Evolutionary conservation across 2,888 invertebrate species (phyloP).

Genomic region (Habroteleia sp.): DNA sequence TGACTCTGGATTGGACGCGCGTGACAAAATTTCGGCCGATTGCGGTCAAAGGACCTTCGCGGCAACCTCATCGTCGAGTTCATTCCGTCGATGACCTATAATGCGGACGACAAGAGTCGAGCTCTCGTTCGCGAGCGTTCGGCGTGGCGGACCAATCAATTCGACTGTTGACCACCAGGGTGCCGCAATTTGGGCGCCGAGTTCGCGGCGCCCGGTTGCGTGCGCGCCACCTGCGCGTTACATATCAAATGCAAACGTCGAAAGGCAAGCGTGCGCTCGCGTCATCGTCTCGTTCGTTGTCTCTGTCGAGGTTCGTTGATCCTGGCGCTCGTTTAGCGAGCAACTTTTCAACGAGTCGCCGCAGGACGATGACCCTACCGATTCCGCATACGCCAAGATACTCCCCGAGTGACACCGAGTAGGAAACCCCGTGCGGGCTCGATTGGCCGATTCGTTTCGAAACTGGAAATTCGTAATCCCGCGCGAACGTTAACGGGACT

Average conservation of each 20-base stretch:
- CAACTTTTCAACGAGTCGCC: conserved; percentile 68
- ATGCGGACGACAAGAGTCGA: no score
- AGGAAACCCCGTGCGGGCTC: conserved; percentile 39
- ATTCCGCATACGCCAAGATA: conserved; percentile 62
- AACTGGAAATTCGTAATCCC: conserved; percentile 60
- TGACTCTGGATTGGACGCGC: no score
- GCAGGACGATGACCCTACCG: conserved; percentile 73
- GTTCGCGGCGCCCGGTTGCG: conserved; percentile 5
- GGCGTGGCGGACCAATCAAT: no score
- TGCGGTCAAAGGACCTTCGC: no score
- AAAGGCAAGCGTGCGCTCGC: conserved; percentile 43
- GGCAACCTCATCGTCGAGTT: no score
- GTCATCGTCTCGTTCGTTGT: conserved; percentile 59
- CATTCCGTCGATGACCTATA: no score
- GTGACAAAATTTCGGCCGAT: no score
- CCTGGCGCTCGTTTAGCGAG: conserved; percentile 65
- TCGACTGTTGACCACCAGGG: no score
- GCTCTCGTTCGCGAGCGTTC: no score
- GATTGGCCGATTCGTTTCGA: conserved; percentile 40
- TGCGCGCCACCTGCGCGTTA: conserved; percentile 50
- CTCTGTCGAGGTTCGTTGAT: conserved; percentile 65
- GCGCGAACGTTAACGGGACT: conserved; percentile 47
- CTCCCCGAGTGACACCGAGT: conserved; percentile 46
- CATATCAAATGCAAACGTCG: conserved; percentile 51
- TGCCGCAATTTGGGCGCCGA: conserved; percentile 20